Base-by-base conservation (phyloP, 35 echinoderm and acorn worm genomes). In the Strongylocentrotus purpuratus region DNA sequence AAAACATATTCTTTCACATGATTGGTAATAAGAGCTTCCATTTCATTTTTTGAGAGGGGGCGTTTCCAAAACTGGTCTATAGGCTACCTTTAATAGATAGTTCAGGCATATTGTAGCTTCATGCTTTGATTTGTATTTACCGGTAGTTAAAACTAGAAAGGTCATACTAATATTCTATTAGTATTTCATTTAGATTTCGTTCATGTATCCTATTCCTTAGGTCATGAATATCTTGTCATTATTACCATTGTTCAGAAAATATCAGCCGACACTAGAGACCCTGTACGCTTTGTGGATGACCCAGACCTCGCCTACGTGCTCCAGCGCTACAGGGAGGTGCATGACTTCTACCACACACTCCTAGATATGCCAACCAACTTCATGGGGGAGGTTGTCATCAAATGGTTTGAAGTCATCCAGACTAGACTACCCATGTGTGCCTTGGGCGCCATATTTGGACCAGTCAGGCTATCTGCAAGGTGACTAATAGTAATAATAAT, bases 361-460 rank as follows among this genome's bases (percentile, higher is more conserved):
- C 97, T 99, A 33, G 98, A 96, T 1, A 97, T 99, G 97, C 98
- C 97, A 2, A 97, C 97, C 47, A 99, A 96, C 55, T 97, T 98
- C 95, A 92, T 97, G 11, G 98, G 98, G 59, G 98, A 99, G 86
- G 97, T 99, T 10, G 95, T 95, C 1, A 96, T 99, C 25, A 99
- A 99, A 92, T 99, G 98, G 98, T 99, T 97, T 95, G 98, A 99
- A 85, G 96, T 93, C 94, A 85, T 99, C 35, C 96, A 99, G 50
- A 99, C 98, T 85, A 95, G 98, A 33, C 60, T 99, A 45, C 98
- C 98, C 22, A 98, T 99, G 96, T 98, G 97, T 92, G 92, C 95
- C 20, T 87, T 99, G 70, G 98, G 96, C 14, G 98, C 97, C 31
- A 78, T 97, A 8, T 96, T 97, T 85, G 98, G 96, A 92, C 98